Evolutionary conservation across 2,888 invertebrate species (phyloP), one percentile per base, ranked within the genome.

Genomic region (Sinohyriopsis cumingii): DNA sequence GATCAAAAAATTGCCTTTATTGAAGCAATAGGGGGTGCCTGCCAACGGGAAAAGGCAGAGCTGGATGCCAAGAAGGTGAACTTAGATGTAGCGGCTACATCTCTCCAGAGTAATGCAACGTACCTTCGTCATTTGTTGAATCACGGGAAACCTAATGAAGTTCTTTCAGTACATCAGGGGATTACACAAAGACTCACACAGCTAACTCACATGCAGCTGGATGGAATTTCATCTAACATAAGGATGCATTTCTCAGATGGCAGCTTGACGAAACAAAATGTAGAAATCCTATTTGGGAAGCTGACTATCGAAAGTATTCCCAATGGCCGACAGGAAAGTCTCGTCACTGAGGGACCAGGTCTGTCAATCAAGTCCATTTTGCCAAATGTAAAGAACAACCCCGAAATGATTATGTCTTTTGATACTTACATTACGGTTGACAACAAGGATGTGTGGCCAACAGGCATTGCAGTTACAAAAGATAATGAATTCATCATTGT

Each of bases 381-480:
- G 59, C 84, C 85, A 3, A 73, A 75, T 67, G 72, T 82, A 0
- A 72, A 71, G 45, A 77, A 74, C 67, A 73, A 75, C 6, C 76
- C 79, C 1, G 69, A 77, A 64, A 70, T 84, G 3, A 60, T 85
- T 6, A 55, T 56, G 5, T 67, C 76, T 9, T 84, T 87, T 72
- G 80, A 81, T 24, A 76, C 82, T 25, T 73, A 78, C 57, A 75
- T 79, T 19, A 59, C 59, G 18, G 63, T 66, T 22, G 88, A 88
- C 69, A 69, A 55, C 20, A 84, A 82, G 60, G 86, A 87, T 54
- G 84, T 86, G 22, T 87, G 87, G 84, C 87, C 88, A 22, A 87
- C 84, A 19, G 88, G 88, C 18, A 63, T 88, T 7, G 78, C 82
- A 20, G 65, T 84, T 3, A 78, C 78, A 3, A 75, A 75, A n/a